Conservation (phyloP, 2,113 vertebrate species). For the Brachyistius frenatus region DNA sequence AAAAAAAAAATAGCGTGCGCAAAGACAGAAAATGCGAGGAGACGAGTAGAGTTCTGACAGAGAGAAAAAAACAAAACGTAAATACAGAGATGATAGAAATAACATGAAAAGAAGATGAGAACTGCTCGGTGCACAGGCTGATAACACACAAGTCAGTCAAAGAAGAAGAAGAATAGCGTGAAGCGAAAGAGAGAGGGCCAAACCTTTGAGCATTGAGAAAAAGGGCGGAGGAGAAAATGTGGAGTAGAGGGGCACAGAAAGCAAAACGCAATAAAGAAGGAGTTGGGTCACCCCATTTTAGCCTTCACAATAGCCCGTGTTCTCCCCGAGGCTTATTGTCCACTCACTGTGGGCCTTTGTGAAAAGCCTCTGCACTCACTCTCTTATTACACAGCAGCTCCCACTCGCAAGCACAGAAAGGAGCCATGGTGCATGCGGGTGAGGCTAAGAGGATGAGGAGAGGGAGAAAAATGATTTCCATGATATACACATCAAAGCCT, state of each 20-base stretch:
- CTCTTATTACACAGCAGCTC: conserved; percentile 74
- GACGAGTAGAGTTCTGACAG: conserved; percentile 2
- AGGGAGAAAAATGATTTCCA: conserved; percentile 54
- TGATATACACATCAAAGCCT: conserved; percentile 75
- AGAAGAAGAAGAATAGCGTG: conserved; percentile 52
- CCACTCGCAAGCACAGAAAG: conserved; percentile 66
- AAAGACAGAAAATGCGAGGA: conserved; percentile 33
- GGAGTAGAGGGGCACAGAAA: conserved; percentile 67
- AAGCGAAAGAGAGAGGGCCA: conserved; percentile 23
- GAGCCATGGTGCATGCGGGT: conserved; percentile 62
- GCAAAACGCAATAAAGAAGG: conserved; percentile 49
- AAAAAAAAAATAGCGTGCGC: conserved; percentile 8
- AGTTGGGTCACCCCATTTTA: conserved; percentile 84
- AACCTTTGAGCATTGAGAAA: conserved; percentile 71
- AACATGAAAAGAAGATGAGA: conserved; percentile 29
- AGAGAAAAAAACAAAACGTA: neutral
- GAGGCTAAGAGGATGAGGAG: conserved; percentile 56
- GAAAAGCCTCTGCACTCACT: conserved; percentile 74
- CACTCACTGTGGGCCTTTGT: conserved; percentile 83
- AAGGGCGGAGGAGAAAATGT: conserved; percentile 66
- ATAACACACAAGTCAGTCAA: conserved; percentile 25
- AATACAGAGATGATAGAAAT: conserved; percentile 20
- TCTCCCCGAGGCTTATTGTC: conserved; percentile 85
- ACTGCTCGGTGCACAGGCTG: conserved; percentile 20
- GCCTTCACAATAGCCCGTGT: conserved; percentile 79